Base-by-base conservation (phyloP, 23 tunicate species). In the Halocynthia roretzi region DNA sequence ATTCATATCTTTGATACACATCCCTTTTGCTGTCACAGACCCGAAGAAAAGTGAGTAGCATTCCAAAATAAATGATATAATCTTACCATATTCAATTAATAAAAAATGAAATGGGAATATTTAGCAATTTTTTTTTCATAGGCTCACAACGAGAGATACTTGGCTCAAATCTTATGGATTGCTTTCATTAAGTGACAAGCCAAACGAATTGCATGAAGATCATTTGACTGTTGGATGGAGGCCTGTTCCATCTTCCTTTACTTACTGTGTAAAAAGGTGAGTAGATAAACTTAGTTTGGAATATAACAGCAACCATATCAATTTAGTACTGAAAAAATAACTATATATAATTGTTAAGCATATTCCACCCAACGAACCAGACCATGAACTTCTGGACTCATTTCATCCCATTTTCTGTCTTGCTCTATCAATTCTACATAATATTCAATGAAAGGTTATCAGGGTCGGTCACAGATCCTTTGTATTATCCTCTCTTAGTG, bases 311-410 rank as follows among this genome's bases (percentile, higher is more conserved):
- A 31, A 31, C 44, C 44, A 31, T 31, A 1, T 31, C 44, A 31
- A 31, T 31, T 31, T 31, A 4, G 44, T 0, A 31, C 44, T 77
- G 54, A 77, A 77, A 77, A 77, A 72, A 72, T 53, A 6, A 17
- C 1, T 31, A 31, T 31, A 31, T 31, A 4, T 31, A 31, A 31
- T 82, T 8, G 68, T 75, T 67, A 51, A 86, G 91, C 70, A 74
- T 82, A 4, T 76, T 86, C 71, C 65, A 75, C 31, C 82, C 81
- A 57, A 86, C 77, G 48, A 86, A 86, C 56, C 81, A 86, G 49
- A 56, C 77, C n/a, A 40, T 71, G 49, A 86, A 81, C 51, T 71
- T 81, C 70, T 86, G 91, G 91, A 86, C 91, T 14, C 91, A 86
- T 74, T 81, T 86, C 67, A 44, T 86, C 10, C 72, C 85, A 15